These are phyloP conservation scores for Himalopsyche japonica DNA, from an alignment of 2,888 invertebrate species.

Conservation along the genomic window DNA sequence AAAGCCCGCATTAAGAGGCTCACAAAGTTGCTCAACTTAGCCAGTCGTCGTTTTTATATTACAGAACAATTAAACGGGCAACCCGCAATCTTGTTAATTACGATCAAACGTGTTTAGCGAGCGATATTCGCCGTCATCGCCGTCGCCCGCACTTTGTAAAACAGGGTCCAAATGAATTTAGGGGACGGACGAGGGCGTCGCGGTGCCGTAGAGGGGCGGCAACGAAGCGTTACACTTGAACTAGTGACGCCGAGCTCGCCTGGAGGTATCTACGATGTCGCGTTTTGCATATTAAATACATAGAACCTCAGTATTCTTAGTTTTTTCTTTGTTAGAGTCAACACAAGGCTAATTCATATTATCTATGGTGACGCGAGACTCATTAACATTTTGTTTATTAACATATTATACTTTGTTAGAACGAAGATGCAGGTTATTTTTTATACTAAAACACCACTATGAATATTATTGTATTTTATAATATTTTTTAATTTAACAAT, in stretches of 20 bases:
- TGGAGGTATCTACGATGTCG: not conserved
- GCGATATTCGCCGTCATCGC: constrained; percentile 21
- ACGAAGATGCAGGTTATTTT: too few species aligned
- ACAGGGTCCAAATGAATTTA: constrained; percentile 27
- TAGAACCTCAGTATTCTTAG: not conserved
- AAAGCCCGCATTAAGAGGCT: not conserved
- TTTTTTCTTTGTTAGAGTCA: not conserved
- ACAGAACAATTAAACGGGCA: constrained; percentile 29
- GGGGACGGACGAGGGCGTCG: not conserved
- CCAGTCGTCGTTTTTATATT: constrained; percentile 30
- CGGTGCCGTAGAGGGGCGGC: not conserved
- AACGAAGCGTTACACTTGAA: not conserved
- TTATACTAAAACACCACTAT: too few species aligned
- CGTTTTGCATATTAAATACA: constrained; percentile 13
- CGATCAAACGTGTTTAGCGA: constrained; percentile 32
- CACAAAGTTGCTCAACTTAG: constrained; percentile 11
- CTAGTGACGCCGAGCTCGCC: not conserved
- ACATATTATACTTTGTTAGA: too few species aligned
- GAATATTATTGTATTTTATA: too few species aligned
- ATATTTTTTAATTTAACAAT: too few species aligned
- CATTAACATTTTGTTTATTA: not conserved
- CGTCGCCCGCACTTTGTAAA: constrained; percentile 6
- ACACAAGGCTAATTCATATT: not conserved
- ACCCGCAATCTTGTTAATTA: constrained; percentile 33
- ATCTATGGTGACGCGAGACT: not conserved